These are phyloP conservation scores for Tympanoctomys barrerae DNA, from an alignment of 2,797 vertebrate species.

Conservation along the genomic window DNA sequence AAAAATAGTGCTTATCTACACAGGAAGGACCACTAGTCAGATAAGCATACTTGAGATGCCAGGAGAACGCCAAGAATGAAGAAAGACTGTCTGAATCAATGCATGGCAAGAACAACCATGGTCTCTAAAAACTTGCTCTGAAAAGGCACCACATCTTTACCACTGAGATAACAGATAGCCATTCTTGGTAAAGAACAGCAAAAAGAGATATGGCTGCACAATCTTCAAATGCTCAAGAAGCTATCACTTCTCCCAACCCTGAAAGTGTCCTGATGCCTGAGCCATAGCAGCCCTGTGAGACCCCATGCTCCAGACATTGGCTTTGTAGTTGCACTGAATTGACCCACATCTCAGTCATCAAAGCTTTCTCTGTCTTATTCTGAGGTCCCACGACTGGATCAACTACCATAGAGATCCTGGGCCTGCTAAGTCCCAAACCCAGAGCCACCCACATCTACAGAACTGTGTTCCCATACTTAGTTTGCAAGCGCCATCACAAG, in stretches of 20 bases:
- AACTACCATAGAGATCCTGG: too few relatives aligned
- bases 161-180: not conserved
- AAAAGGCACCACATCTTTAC: not conserved
- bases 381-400: not conserved
- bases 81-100: not conserved
- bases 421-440: not conserved
- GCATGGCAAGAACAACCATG: not conserved
- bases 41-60: not conserved
- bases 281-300: too few relatives aligned
- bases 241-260: not conserved
- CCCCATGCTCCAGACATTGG: not conserved
- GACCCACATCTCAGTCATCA: too few relatives aligned
- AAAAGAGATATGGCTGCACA: not conserved
- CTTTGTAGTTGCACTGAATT: not conserved
- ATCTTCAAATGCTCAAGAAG: not conserved
- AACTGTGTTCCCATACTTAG: not conserved
- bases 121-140: not conserved
- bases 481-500: not conserved
- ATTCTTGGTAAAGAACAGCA: not conserved
- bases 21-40: not conserved
- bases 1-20: not conserved
- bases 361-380: not conserved
- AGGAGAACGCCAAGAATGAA: not conserved
- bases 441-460: not conserved
- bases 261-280: not conserved